phyloP scores from a whole-genome alignment of 2,797 vertebrate genomes.

The Falco novaeseelandiae region DNA sequence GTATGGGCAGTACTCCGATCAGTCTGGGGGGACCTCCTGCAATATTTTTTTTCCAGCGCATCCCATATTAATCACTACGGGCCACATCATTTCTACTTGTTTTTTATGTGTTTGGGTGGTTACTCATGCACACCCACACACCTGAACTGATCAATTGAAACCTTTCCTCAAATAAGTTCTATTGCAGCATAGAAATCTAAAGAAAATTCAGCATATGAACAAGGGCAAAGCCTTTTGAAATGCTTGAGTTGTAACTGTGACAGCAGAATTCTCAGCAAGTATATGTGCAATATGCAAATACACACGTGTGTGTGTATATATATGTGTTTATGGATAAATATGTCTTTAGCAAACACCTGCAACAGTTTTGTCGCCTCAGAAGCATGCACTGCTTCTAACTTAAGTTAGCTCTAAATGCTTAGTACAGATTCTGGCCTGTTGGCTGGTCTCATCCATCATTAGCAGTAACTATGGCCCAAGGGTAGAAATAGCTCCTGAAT shows the following conservation, averaged over 20 bases:
- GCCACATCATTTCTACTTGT: not conserved
- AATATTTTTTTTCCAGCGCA: not conserved
- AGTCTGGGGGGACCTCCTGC: rapidly evolving
- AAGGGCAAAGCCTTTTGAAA: not conserved
- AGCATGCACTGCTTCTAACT: not conserved
- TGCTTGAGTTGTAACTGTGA: not conserved
- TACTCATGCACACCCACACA: not conserved
- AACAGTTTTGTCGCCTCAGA: not conserved
- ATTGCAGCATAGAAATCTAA: not conserved
- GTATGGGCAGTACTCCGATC: not conserved
- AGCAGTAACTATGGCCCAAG: not conserved
- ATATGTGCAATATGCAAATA: not conserved
- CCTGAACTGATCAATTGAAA: not conserved
- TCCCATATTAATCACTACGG: not conserved
- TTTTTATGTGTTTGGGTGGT: not conserved
- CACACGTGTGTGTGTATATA: not conserved
- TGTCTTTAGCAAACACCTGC: not conserved
- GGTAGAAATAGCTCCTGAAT: slow-evolving; percentile 25
- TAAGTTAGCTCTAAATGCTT: not conserved
- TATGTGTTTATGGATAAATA: not conserved
- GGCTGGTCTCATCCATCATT: slow-evolving; percentile 22
- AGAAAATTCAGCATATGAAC: not conserved
- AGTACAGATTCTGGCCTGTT: slow-evolving; percentile 23
- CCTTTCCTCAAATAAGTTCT: not conserved
- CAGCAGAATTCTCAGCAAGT: not conserved